A percentile compares a stretch with the other conserved stretches of the same genome.
Evolutionary conservation across 2,888 invertebrate species (phyloP).

Genomic region (Caenorhabditis drosophilae): DNA sequence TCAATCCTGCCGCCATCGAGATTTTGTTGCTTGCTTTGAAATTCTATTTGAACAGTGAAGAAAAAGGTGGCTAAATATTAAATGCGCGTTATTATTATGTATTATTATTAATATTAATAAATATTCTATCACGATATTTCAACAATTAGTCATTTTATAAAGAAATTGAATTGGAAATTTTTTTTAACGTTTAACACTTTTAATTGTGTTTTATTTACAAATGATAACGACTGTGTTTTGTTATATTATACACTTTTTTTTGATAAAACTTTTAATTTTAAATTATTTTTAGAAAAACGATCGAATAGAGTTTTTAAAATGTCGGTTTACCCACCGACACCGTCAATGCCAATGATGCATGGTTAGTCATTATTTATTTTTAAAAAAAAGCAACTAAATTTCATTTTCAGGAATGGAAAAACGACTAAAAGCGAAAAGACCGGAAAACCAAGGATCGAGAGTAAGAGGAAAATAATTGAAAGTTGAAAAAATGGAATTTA

Average conservation of each 20-base stretch:
- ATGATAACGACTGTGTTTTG: background rate
- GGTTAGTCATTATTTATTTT: slow-evolving; percentile 13
- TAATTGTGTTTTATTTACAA: too few relatives aligned
- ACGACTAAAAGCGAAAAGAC: slow-evolving; percentile 22
- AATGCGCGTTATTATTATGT: too few relatives aligned
- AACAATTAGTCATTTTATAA: too few relatives aligned
- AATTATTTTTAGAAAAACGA: slow-evolving; percentile 1
- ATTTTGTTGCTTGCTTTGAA: too few relatives aligned
- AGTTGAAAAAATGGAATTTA: slow-evolving; percentile 7
- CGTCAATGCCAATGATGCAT: slow-evolving; percentile 29
- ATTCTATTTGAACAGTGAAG: too few relatives aligned
- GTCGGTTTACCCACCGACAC: slow-evolving; percentile 41
- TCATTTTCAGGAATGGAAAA: slow-evolving; percentile 20
- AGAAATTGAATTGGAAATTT: too few relatives aligned
- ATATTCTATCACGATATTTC: too few relatives aligned
- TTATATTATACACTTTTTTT: background rate
- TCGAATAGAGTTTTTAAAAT: slow-evolving; percentile 1
- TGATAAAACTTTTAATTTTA: too few relatives aligned
- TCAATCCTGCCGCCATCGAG: too few relatives aligned
- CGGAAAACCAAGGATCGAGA: slow-evolving; percentile 30
- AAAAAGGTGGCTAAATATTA: too few relatives aligned
- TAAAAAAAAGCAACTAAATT: background rate
- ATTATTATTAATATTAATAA: too few relatives aligned
- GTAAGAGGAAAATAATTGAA: slow-evolving; percentile 5
- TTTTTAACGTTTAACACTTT: too few relatives aligned